Conservation (phyloP, 2,888 invertebrate species). For the Sphaerophoria rueppellii region DNA sequence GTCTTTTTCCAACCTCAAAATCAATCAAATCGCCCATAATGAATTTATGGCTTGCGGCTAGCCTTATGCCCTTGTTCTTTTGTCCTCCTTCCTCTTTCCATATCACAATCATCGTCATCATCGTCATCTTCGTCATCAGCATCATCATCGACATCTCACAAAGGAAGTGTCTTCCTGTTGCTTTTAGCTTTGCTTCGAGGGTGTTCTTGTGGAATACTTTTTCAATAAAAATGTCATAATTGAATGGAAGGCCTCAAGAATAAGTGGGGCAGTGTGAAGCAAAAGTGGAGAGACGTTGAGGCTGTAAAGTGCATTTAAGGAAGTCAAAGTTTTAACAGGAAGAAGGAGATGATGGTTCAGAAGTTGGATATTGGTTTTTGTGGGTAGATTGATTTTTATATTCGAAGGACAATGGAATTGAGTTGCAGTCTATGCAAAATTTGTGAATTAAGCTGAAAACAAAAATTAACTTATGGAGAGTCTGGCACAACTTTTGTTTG, state of each 20-base stretch:
- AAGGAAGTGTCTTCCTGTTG: constrained; percentile 28
- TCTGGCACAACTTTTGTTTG: too few species aligned
- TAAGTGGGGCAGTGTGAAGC: neutral
- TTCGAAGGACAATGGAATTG: neutral
- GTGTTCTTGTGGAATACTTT: constrained; percentile 30
- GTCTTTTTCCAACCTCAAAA: constrained; percentile 46
- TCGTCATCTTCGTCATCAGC: constrained; percentile 10
- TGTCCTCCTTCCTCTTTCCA: too few species aligned
- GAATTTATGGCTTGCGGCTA: constrained; percentile 53
- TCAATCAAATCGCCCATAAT: constrained; percentile 55
- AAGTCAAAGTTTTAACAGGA: constrained; percentile 3
- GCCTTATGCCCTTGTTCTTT: constrained; percentile 26
- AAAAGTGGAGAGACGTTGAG: neutral
- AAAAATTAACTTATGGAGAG: neutral
- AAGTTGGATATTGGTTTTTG: constrained; percentile 1
- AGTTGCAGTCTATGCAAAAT: neutral
- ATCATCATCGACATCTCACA: constrained; percentile 27
- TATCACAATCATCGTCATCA: neutral
- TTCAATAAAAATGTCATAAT: constrained; percentile 47
- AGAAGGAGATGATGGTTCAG: constrained; percentile 1
- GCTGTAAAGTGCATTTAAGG: constrained; percentile 7
- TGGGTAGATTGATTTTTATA: neutral
- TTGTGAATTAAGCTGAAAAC: neutral
- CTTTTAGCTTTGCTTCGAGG: constrained; percentile 20
- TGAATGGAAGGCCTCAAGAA: constrained; percentile 47